phyloP scores from a whole-genome alignment of 2,113 vertebrate species.

The Taurulus bubalis region DNA sequence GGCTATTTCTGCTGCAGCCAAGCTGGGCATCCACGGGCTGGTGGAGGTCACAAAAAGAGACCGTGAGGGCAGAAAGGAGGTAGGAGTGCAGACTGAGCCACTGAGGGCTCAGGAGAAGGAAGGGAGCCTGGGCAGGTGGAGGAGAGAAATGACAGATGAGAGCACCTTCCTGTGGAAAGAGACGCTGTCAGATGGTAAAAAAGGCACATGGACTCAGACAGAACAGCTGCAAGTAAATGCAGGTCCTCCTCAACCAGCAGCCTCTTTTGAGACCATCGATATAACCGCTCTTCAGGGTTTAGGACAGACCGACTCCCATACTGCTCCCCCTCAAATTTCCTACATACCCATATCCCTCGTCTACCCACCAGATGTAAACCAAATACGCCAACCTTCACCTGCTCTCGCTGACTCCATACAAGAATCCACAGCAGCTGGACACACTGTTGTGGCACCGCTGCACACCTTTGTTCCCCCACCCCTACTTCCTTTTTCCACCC shows the following conservation, averaged over 20 bases:
- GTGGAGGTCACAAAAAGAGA: conserved; percentile 61
- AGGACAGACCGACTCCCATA: not conserved
- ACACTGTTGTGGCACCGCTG: not conserved
- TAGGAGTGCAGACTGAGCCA: conserved; percentile 68
- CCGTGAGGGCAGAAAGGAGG: conserved; percentile 13
- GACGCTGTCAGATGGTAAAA: conserved; percentile 3
- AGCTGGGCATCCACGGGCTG: conserved; percentile 86
- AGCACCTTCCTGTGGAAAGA: conserved; percentile 52
- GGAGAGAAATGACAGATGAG: conserved; percentile 53
- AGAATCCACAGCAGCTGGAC: conserved; percentile 16
- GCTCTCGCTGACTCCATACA: not conserved
- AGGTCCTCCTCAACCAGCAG: not conserved
- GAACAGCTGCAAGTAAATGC: conserved; percentile 32
- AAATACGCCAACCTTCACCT: conserved; percentile 13
- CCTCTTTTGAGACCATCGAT: conserved; percentile 54
- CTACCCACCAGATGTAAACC: conserved; percentile 36
- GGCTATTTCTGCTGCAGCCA: conserved; percentile 86
- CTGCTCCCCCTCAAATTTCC: conserved; percentile 26
- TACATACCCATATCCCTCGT: conserved; percentile 50
- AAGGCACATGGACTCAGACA: conserved; percentile 57
- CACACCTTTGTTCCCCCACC: not conserved
- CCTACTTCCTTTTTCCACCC: not conserved
- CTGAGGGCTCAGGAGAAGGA: conserved; percentile 14
- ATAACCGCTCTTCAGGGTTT: conserved; percentile 43
- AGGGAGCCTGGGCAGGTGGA: conserved; percentile 11